Evolutionary conservation across 2,888 invertebrate species (phyloP), one percentile per base, ranked within the genome.

Genomic region (Caenorhabditis becei): DNA sequence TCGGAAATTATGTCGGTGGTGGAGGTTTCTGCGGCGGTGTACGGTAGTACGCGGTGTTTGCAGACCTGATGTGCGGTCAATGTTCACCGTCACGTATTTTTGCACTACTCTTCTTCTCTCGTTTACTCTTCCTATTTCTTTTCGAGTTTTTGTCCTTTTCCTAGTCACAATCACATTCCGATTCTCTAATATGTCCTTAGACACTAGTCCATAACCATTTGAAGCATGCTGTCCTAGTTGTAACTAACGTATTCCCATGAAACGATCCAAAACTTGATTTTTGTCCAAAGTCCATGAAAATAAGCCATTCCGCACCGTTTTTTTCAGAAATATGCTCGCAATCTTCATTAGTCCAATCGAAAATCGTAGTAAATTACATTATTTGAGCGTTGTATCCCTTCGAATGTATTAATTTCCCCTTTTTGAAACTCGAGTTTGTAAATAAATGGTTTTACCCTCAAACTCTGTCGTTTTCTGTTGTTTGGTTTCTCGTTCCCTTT

Each of bases 11-110:
- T 28, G 16, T 37, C 20, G 62, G 16, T 67, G 67, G 66, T 71
- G 71, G 71, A 49, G 58, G 59, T 54, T 11, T 41, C 14, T 23
- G 62, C 28, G 26, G 59, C 49, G 54, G 69, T 26, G 62, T 80
- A 80, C 80, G 47, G 80, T 80, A 63, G 47, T 26, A 35, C 14
- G 63, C 54, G 41, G 80, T 81, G 80, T 77, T 77, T 81, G 80
- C 80, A 67, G 74, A 77, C 65, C 51, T 61, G 59, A 61, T 65
- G 80, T 56, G 72, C 80, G 77, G 80, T 72, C 80, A 53, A 62
- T 81, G 77, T 81, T 77, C 80, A 77, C 66, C 24, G 11, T 75
- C 66, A 80, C 80, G 80, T 66, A 75, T 41, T 71, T 66, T 75
- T 66, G 70, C 80, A 80, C 80, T 47, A 44, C 37, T 63, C 7